Base-by-base conservation (phyloP, 2,888 invertebrate species). In the Tachystola acroxantha region DNA sequence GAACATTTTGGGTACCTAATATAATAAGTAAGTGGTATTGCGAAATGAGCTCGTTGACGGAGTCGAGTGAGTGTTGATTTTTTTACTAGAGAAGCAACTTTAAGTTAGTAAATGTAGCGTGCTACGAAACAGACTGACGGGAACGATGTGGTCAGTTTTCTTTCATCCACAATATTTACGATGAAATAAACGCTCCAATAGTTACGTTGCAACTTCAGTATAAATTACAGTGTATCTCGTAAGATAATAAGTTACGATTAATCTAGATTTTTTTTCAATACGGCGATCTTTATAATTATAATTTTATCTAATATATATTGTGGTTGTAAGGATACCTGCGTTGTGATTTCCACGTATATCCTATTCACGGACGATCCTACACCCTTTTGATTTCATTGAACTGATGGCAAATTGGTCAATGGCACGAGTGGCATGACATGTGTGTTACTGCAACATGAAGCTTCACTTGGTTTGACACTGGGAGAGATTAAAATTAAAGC, bases 251-350 rank as follows among this genome's bases (percentile, higher is more conserved):
- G 86, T 85, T 84, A 84, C 68, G 73, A 76, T 76, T 82, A 85
- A 82, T 82, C 79, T 84, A 84, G 82, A 71, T 71, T 82, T 81
- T 87, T n/a, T 89, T 88, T 88, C 87, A 88, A 85, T 88, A 88
- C 82, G 88, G 86, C 86, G 78, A 88, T 86, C 81, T 82, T 88
- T 88, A 85, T 86, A 88, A n/a, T 81, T 88, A 86, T 86, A 88
- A 88, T 88, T 87, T 89, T 88, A 88, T 89, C 87, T 89, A 88
- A 89, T 89, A 89, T 90, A 89, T 90, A 91, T 90, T 91, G 90
- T 91, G 91, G 91, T 89, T 91, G 90, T 89, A 90, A 90, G 89
- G 89, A 89, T 78, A 81, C 69, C 69, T 82, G 86, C 79, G 85
- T 87, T 86, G 76, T 87, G 80, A 87, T 87, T 87, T 87, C 80